Evolutionary conservation across 2,888 invertebrate species (phyloP), one percentile per base, ranked within the genome.

Genomic region (Noctua janthina): DNA sequence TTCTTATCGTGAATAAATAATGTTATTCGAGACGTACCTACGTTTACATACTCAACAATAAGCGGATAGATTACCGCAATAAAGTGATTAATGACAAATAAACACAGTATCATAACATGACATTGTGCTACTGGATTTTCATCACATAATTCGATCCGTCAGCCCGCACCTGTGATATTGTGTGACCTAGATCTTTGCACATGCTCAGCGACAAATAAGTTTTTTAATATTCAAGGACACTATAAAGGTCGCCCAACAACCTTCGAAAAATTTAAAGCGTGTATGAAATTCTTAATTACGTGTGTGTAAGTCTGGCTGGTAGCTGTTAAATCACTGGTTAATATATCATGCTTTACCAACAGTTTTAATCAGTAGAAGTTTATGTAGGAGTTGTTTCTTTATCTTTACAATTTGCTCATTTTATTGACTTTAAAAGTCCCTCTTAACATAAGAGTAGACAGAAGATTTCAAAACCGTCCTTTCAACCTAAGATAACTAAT

Each of bases 1-100:
- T 87, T 87, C 85, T 91, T 86, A 90, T 87, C 87, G 77, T 90
- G 84, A 91, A 91, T 92, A 90, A 91, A 84, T 91, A 90, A 91
- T 90, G 89, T 79, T 88, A 90, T 88, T 92, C 85, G 84, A 89
- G 87, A 85, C 80, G 78, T 82, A 29, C 29, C 29, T 29, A 87
- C 74, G 66, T 75, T 77, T 77, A 84, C 76, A 46, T 39, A 29
- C 79, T 76, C 20, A 15, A 74, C 88, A 86, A 77, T 84, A 88
- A 83, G 82, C 86, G 77, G 75, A 83, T 76, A 82, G 86, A 89
- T 88, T 86, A 87, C 73, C 76, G 79, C 74, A 80, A 79, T 85
- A 54, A 72, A 82, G 80, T 83, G 79, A 89, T 87, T 86, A 89
- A 84, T 84, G 81, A 79, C 69, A 78, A 79, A 86, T 78, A 82